phyloP scores from a whole-genome alignment of 2,797 vertebrate species.

The Amazona ochrocephala region DNA sequence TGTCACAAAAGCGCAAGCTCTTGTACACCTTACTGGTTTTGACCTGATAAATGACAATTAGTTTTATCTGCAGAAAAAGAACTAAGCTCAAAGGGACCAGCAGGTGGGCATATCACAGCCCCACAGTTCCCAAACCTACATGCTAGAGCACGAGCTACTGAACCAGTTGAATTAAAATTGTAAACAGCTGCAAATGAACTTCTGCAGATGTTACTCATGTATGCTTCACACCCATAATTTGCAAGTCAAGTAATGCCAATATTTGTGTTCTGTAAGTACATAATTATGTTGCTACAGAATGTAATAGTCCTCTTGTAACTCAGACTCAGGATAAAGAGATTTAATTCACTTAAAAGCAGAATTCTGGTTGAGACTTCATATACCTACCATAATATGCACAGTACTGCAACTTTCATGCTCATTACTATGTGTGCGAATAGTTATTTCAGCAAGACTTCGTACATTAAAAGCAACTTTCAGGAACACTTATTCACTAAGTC shows the following conservation, averaged over 20 bases:
- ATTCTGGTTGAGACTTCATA: not conserved
- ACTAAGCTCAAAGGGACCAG: not conserved
- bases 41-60: not conserved
- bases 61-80: not conserved
- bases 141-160: not conserved
- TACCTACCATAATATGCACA: not conserved
- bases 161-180: constrained; percentile 35
- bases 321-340: not conserved
- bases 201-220: constrained; percentile 49
- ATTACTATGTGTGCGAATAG: not conserved
- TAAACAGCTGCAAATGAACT: constrained; percentile 49
- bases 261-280: constrained; percentile 32
- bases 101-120: not conserved
- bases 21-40: not conserved
- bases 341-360: not conserved
- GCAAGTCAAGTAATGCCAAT: constrained; percentile 51
- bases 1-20: not conserved
- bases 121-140: not conserved
- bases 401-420: not conserved
- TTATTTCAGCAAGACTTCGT: not conserved
- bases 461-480: not conserved
- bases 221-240: constrained; percentile 61
- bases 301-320: not conserved
- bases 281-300: constrained; percentile 29
- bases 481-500: not conserved